phyloP scores from a whole-genome alignment of 2,113 vertebrate species.

The Solenodon paradoxus region DNA sequence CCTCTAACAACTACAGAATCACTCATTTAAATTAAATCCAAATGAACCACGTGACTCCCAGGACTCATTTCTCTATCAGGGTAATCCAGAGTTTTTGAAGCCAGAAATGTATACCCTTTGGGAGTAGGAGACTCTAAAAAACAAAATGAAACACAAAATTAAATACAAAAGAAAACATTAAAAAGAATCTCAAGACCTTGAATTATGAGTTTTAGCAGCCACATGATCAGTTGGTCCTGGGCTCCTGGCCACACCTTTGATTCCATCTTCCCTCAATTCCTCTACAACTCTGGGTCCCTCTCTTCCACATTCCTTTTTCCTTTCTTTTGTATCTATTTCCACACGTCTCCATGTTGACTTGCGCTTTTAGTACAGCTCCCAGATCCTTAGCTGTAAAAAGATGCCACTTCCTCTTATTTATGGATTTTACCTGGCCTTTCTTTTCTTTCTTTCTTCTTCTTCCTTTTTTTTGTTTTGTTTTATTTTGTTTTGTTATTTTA shows the following conservation, averaged over 20 bases:
- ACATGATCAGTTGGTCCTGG: background rate
- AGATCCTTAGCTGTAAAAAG: background rate
- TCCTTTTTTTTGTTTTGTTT: too few species aligned
- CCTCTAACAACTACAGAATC: background rate
- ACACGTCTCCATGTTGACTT: background rate
- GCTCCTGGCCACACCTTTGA: background rate
- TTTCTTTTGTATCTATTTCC: background rate
- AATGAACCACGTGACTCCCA: background rate
- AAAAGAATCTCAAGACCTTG: background rate
- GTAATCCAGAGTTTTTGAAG: background rate
- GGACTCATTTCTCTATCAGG: background rate
- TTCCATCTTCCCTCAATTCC: background rate
- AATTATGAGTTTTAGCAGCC: background rate
- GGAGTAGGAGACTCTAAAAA: background rate
- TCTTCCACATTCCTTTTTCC: background rate
- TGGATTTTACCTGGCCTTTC: background rate
- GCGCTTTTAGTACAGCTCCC: background rate
- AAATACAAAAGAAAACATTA: background rate
- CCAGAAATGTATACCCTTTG: background rate
- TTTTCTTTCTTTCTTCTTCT: too few species aligned
- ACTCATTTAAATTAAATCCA: background rate
- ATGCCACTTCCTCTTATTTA: background rate
- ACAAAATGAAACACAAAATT: background rate
- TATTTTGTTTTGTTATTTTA: too few species aligned
- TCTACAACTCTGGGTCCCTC: rapidly evolving